Percentiles rank a stretch among this genome's conserved stretches.
Conservation (phyloP, 2,888 invertebrate species). For the Trissolcus japonicus region DNA sequence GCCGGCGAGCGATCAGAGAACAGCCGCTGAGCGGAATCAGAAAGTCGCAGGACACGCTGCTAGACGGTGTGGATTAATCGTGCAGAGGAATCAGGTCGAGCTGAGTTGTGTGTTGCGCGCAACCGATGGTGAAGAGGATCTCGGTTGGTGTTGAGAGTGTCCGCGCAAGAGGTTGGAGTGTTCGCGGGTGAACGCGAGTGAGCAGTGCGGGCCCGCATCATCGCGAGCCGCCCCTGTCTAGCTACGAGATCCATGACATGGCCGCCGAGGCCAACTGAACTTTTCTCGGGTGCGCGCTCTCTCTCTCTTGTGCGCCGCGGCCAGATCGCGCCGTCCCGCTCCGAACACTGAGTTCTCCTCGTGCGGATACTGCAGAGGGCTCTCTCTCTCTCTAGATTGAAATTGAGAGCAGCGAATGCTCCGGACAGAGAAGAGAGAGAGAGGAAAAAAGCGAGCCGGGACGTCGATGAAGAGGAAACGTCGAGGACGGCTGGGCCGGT, state of each 20-base stretch:
- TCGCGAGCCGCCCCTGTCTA: conserved; percentile 48
- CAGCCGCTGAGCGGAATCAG: conserved; percentile 49
- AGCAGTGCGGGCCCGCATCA: conserved; percentile 13
- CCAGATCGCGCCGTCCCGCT: conserved; percentile 22
- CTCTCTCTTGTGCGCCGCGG: conserved; percentile 17
- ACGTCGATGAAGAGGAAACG: conserved; percentile 51
- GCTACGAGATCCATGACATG: conserved; percentile 66
- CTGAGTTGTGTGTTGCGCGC: not conserved
- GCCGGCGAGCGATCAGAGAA: conserved; percentile 60
- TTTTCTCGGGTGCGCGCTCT: conserved; percentile 60
- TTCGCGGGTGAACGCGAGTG: conserved; percentile 21
- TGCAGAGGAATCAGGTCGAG: not conserved
- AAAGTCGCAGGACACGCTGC: conserved; percentile 57
- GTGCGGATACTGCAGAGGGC: conserved; percentile 11
- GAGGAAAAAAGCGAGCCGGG: conserved; percentile 37
- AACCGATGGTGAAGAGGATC: not conserved
- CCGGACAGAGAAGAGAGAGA: conserved; percentile 15
- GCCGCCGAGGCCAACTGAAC: conserved; percentile 74
- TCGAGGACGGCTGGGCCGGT: conserved; percentile 52
- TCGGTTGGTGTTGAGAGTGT: not conserved
- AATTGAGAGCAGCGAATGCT: conserved; percentile 22
- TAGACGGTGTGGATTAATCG: conserved; percentile 24
- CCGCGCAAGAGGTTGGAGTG: conserved; percentile 4
- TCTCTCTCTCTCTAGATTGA: conserved; percentile 13
- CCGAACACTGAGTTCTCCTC: conserved; percentile 16